Percentiles rank a stretch among this genome's conserved stretches.
phyloP scores from a whole-genome alignment of 2,113 vertebrate genomes.

The Phylloscopus trochiloides region DNA sequence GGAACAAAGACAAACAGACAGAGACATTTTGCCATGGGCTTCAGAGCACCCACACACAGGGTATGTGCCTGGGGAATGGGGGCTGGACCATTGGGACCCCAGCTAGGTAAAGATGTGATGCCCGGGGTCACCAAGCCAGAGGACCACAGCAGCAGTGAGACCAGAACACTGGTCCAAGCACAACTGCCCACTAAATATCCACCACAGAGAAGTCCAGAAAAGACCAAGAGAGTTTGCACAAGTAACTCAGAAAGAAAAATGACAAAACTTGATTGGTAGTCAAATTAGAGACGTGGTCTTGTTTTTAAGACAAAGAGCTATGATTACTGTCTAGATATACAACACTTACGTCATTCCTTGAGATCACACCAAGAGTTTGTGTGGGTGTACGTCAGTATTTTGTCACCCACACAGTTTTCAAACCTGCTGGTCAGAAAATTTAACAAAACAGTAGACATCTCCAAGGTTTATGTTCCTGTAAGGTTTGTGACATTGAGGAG shows the following conservation, averaged over 20 bases:
- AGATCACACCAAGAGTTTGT: background rate
- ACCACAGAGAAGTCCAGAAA: background rate
- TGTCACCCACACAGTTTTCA: background rate
- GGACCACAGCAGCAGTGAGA: background rate
- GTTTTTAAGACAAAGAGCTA: background rate
- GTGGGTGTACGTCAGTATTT: conserved; percentile 24
- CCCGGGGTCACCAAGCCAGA: background rate
- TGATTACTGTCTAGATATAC: background rate
- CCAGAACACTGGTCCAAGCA: background rate
- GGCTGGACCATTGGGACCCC: rapidly evolving
- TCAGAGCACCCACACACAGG: background rate
- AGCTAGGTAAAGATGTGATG: background rate
- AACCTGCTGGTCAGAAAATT: conserved; percentile 31
- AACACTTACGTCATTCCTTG: conserved; percentile 14
- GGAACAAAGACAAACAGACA: background rate
- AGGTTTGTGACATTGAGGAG: background rate
- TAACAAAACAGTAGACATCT: background rate
- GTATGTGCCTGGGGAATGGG: background rate
- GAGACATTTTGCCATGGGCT: background rate
- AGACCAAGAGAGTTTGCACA: background rate
- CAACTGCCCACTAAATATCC: background rate
- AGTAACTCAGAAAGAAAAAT: background rate
- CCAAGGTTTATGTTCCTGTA: background rate
- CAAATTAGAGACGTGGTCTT: background rate
- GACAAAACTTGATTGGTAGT: background rate